Percentiles rank a stretch among this genome's conserved stretches.
phyloP scores from a whole-genome alignment of 2,113 vertebrate genomes.

The Vulpes vulpes region DNA sequence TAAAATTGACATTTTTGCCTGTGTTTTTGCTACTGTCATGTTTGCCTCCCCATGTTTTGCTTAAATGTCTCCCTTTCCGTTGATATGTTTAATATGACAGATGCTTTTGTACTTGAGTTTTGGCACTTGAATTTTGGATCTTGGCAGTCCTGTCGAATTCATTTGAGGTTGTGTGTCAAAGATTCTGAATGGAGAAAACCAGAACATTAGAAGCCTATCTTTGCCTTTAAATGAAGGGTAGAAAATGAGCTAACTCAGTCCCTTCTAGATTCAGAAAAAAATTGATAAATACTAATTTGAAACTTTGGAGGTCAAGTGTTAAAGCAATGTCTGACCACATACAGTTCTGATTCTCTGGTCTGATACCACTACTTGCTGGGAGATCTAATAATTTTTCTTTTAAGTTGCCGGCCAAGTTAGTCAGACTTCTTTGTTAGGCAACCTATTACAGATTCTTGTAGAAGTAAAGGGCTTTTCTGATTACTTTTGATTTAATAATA shows the following conservation, averaged over 20 bases:
- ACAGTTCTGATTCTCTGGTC: neutral
- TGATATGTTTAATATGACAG: neutral
- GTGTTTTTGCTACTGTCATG: neutral
- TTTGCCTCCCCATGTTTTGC: neutral
- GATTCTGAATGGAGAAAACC: constrained; percentile 10
- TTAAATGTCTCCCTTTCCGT: neutral
- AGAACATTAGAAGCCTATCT: neutral
- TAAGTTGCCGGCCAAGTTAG: constrained; percentile 18
- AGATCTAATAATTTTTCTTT: neutral
- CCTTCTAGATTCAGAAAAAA: neutral
- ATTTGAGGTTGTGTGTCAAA: neutral
- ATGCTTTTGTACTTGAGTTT: neutral
- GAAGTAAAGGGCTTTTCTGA: constrained; percentile 57
- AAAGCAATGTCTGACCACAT: neutral
- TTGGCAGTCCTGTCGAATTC: neutral
- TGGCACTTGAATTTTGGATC: neutral
- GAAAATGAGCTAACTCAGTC: neutral
- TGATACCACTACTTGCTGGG: neutral
- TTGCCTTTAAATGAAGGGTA: neutral
- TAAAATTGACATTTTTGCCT: neutral
- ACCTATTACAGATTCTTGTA: constrained; percentile 5
- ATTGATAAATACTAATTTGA: neutral
- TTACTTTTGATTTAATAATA: constrained; percentile 62
- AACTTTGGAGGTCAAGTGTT: neutral
- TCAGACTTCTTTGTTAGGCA: neutral